Evolutionary conservation across 2,797 vertebrate species (phyloP).

Genomic region (Limosa lapponica): DNA sequence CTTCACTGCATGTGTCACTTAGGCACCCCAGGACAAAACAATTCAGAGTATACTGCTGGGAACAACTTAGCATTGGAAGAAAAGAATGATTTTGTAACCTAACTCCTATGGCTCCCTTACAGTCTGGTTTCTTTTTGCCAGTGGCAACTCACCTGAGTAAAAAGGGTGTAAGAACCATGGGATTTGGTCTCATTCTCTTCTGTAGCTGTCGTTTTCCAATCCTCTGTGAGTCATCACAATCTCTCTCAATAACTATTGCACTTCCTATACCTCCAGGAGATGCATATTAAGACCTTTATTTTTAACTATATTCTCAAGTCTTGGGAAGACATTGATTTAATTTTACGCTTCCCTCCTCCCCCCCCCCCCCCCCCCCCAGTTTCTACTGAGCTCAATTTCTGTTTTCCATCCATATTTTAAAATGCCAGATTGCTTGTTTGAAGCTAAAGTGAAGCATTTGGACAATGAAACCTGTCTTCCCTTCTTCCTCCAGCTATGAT

Average conservation of each 20-base stretch:
- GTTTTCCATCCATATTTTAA: neutral
- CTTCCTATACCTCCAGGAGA: neutral
- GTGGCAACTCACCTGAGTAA: neutral
- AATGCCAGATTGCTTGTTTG: neutral
- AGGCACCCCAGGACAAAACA: neutral
- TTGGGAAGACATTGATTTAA: neutral
- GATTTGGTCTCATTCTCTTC: neutral
- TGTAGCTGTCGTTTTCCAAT: neutral
- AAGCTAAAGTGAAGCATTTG: neutral
- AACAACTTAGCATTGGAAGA: neutral
- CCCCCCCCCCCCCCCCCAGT: neutral
- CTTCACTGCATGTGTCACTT: neutral
- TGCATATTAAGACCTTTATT: neutral
- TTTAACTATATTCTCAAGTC: slow-evolving; percentile 16
- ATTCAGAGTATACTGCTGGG: neutral
- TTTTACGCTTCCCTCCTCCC: neutral
- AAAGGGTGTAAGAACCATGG: neutral
- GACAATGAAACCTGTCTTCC: neutral
- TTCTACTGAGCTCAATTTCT: neutral
- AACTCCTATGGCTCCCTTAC: neutral
- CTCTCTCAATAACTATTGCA: neutral
- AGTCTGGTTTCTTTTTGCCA: neutral
- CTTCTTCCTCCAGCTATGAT: neutral
- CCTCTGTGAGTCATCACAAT: neutral
- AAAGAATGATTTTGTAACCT: neutral